phyloP scores from a whole-genome alignment of 1,140 invertebrate species.

The Scaptomyza graminum region DNA sequence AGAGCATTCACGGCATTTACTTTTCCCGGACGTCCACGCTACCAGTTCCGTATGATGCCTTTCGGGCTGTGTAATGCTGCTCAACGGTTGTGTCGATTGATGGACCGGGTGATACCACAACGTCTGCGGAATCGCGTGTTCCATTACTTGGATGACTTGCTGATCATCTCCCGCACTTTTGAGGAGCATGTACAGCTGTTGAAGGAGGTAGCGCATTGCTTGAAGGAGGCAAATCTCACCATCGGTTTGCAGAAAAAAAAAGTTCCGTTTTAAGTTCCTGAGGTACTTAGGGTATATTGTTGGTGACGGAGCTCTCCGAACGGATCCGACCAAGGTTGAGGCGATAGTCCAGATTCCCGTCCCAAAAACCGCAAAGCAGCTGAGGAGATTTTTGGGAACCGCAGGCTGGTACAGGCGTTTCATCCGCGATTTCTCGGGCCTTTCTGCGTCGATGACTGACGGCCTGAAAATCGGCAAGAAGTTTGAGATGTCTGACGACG shows the following conservation, averaged over 20 bases:
- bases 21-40: not conserved
- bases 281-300: not conserved
- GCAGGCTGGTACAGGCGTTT: slow-evolving; percentile 75
- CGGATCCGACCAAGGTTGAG: not conserved
- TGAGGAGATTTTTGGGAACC: slow-evolving; percentile 56
- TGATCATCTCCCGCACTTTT: not conserved
- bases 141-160: not conserved
- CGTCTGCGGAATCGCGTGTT: not conserved
- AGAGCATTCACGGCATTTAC: too few relatives aligned
- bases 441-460: slow-evolving; percentile 40
- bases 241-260: not conserved
- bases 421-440: slow-evolving; percentile 68
- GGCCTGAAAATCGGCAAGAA: slow-evolving; percentile 34
- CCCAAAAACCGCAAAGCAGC: not conserved
- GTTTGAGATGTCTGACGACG: slow-evolving; percentile 18
- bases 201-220: not conserved
- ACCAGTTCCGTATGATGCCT: too few relatives aligned
- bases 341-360: not conserved
- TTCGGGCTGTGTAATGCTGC: too few relatives aligned
- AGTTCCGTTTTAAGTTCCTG: not conserved
- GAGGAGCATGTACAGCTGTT: not conserved
- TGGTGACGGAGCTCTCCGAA: not conserved
- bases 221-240: not conserved
- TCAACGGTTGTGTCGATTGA: too few relatives aligned
- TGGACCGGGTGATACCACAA: too few relatives aligned